Evolutionary conservation across 2,113 vertebrate species (phyloP).

Genomic region (Nansenia antarctica): DNA sequence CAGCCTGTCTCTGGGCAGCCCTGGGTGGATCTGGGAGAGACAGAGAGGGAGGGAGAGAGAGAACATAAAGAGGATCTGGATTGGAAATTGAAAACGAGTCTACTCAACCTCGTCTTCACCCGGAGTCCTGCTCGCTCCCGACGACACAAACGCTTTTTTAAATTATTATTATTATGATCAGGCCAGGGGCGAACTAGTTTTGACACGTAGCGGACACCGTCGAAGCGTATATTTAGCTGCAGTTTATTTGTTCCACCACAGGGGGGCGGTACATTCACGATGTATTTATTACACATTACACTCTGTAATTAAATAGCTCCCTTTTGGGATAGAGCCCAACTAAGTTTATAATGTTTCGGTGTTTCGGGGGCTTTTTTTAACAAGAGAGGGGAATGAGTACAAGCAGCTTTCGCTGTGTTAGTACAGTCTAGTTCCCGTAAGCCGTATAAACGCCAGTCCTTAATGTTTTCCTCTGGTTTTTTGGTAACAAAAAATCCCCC

Average conservation of each 20-base stretch:
- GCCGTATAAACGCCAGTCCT: not conserved
- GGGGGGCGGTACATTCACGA: not conserved
- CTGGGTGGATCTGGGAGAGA: conserved; percentile 16
- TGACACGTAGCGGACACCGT: not conserved
- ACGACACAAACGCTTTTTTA: not conserved
- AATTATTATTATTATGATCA: not conserved
- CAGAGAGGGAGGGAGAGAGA: too few relatives aligned
- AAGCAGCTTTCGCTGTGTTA: not conserved
- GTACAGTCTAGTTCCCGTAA: not conserved
- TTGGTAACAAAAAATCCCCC: not conserved
- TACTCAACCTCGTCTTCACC: conserved; percentile 60
- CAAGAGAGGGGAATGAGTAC: too few relatives aligned
- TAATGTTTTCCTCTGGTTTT: not conserved
- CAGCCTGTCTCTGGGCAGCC: conserved; percentile 9
- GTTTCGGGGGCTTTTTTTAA: too few relatives aligned
- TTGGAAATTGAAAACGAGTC: conserved; percentile 52
- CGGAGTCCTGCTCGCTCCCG: conserved; percentile 20
- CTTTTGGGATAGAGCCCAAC: not conserved
- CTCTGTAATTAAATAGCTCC: not conserved
- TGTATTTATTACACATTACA: too few relatives aligned
- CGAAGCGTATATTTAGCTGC: not conserved
- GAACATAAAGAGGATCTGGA: conserved; percentile 33
- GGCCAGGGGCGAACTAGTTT: not conserved
- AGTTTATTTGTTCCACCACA: not conserved
- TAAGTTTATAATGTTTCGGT: not conserved